Evolutionary conservation across 2,113 vertebrate genomes (phyloP), one percentile per base, ranked within the genome.

Genomic region (Dasyornis broadbenti): DNA sequence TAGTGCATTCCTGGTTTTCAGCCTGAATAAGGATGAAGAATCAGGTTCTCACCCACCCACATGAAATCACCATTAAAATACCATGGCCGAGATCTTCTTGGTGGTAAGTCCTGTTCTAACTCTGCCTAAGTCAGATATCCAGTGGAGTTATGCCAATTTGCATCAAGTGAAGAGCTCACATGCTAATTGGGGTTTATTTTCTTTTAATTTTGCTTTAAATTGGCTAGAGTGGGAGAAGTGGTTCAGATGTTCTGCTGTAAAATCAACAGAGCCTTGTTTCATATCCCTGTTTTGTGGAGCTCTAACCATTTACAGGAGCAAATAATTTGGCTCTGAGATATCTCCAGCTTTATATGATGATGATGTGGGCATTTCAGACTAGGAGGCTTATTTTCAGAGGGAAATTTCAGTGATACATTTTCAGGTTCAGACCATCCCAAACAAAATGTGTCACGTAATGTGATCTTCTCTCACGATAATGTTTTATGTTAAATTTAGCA

Each of bases 231-330:
- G 7, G 39, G 72, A 53, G 37, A 92, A 88, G 35, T 15, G 44
- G n/a, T 91, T 94, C 90, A 83, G 79, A 79, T 83, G 54, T 35
- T 89, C n/a, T 66, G 82, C 60, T 75, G 56, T 85, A 86, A 86
- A 92, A 94, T 78, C 68, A 90, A 54, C 64, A 53, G 82, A 92
- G 85, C 47, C 53, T 77, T 59, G 57, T 89, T 97, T 95, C 80
- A 82, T 84, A 72, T 53, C 42, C 33, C 89, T 33, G n/a, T 53
- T 94, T 69, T 68, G 49, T 44, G 79, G 71, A 81, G 49, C 44
- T 90, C 65, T 83, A 68, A 47, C 75, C 40, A 9, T 81, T 93
- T 89, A 78, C 85, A 94, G 87, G 33, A 95, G 68, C 76, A 78
- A 92, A 53, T 26, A 56, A 4, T 57, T 86, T 81, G 80, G 61